A percentile compares a stretch with the other conserved stretches of the same genome.
phyloP scores from a whole-genome alignment of 2,113 vertebrate genomes.

The Carassius carassius region DNA sequence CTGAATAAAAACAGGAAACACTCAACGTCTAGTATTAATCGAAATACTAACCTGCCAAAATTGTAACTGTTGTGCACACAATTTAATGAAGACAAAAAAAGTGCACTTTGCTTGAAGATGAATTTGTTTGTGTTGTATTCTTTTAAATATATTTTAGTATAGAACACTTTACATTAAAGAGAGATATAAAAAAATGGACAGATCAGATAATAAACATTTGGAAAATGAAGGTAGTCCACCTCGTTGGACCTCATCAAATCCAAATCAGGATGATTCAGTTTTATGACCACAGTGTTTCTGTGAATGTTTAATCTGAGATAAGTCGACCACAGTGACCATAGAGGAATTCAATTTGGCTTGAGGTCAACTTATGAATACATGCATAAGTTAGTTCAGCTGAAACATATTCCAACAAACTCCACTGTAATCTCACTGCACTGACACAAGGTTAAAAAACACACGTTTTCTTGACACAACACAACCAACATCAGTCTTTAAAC shows the following conservation, averaged over 20 bases:
- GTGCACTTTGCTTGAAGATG: background rate
- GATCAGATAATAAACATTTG: no score
- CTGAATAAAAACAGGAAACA: constrained; percentile 5
- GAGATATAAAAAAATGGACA: no score
- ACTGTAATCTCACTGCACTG: background rate
- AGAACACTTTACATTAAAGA: no score
- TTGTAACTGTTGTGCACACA: background rate
- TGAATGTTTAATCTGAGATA: constrained; percentile 20
- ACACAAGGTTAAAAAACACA: background rate
- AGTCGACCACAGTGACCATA: background rate
- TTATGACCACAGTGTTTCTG: background rate
- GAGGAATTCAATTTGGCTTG: constrained; percentile 14
- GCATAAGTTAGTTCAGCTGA: background rate
- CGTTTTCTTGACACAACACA: constrained; percentile 26
- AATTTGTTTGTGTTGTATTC: background rate
- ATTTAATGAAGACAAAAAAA: background rate
- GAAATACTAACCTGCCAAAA: background rate
- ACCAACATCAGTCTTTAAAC: constrained; percentile 4
- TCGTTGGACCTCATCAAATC: background rate
- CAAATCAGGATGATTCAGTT: background rate
- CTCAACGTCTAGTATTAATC: background rate
- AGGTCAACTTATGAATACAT: background rate
- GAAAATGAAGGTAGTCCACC: no score
- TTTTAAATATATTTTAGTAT: no score
- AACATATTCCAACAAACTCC: background rate